A percentile compares a stretch with the other conserved stretches of the same genome.
phyloP scores from a whole-genome alignment of 2,797 vertebrate genomes.

The Fratercula arctica region DNA sequence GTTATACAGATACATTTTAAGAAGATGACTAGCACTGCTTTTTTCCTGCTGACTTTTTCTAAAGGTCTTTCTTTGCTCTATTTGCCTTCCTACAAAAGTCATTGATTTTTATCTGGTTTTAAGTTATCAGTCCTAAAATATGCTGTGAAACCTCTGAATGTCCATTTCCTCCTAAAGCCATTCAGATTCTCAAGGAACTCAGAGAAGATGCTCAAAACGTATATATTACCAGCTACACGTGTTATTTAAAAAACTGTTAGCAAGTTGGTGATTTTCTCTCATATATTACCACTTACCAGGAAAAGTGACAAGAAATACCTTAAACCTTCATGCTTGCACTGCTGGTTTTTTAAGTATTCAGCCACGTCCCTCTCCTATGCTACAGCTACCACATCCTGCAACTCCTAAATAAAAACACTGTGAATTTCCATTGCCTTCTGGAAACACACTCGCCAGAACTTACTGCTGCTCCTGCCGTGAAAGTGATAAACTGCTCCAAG shows the following conservation, averaged over 20 bases:
- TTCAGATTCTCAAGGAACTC: background rate
- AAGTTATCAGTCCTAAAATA: slow-evolving; percentile 5
- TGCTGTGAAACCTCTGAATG: background rate
- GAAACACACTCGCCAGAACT: background rate
- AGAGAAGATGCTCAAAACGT: background rate
- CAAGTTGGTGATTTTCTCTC: background rate
- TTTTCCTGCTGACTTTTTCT: background rate
- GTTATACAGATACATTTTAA: background rate
- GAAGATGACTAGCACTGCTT: background rate
- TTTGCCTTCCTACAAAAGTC: background rate
- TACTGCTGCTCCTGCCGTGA: background rate
- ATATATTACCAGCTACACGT: rapidly evolving
- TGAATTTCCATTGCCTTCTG: background rate
- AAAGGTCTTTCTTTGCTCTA: background rate
- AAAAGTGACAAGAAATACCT: background rate
- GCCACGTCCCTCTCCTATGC: background rate
- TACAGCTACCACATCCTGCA: background rate
- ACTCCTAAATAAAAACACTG: background rate
- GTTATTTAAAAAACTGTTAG: background rate
- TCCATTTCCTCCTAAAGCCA: background rate
- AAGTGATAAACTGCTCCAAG: background rate
- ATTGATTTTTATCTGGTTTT: slow-evolving; percentile 19
- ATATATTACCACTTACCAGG: background rate
- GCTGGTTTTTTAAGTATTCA: background rate
- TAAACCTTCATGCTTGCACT: background rate